Conservation (phyloP, 23 tunicate genomes). For the Halocynthia roretzi region DNA sequence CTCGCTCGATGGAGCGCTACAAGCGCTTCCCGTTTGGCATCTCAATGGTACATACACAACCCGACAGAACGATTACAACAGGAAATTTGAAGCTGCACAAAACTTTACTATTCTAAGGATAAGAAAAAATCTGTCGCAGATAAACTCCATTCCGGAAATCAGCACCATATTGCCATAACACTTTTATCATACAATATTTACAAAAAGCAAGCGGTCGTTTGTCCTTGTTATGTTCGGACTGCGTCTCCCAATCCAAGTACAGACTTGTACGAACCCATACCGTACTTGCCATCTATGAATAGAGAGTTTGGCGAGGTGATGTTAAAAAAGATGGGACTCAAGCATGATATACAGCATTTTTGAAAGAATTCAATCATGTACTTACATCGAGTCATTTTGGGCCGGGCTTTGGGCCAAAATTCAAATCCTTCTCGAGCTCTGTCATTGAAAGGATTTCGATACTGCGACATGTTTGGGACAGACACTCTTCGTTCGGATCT, state of each 20-base stretch:
- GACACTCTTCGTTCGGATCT: slow-evolving; percentile 30
- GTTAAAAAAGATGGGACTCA: background rate
- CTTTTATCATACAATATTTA: too few species aligned
- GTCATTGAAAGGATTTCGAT: slow-evolving; percentile 75
- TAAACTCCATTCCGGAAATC: too few species aligned
- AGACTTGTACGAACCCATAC: slow-evolving; percentile 87
- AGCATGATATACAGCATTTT: background rate
- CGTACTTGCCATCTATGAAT: slow-evolving; percentile 75
- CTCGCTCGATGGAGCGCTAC: too few species aligned
- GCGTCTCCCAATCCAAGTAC: slow-evolving; percentile 91
- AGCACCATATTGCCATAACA: too few species aligned
- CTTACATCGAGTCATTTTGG: slow-evolving; percentile 79
- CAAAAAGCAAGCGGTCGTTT: background rate
- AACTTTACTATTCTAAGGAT: too few species aligned
- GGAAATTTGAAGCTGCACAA: too few species aligned
- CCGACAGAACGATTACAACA: too few species aligned
- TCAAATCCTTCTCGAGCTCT: slow-evolving; percentile 88
- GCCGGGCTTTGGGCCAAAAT: slow-evolving; percentile 76
- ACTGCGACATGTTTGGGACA: slow-evolving; percentile 65
- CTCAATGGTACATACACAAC: too few species aligned
- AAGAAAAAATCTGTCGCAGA: too few species aligned
- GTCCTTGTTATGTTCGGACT: slow-evolving; percentile 50
- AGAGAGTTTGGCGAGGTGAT: background rate
- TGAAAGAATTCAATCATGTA: background rate
- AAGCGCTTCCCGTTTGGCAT: too few species aligned